phyloP scores from a whole-genome alignment of 2,888 invertebrate species.

The Ethmia dodecea region DNA sequence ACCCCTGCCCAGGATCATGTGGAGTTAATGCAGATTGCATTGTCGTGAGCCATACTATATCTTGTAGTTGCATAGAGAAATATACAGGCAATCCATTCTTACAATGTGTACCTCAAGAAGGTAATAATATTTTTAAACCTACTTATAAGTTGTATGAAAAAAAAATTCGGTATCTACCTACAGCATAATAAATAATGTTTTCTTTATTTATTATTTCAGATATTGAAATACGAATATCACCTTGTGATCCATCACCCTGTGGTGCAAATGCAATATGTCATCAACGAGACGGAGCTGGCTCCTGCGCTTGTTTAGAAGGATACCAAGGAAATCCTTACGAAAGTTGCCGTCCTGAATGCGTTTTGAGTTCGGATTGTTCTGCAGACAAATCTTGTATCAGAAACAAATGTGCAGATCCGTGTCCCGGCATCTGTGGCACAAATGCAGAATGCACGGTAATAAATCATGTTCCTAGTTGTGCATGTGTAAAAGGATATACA shows the following conservation, averaged over 20 bases:
- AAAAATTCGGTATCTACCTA: too few species aligned
- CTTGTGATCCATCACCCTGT: slow-evolving; percentile 92
- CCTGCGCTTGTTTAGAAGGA: slow-evolving; percentile 88
- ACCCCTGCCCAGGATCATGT: slow-evolving; percentile 90
- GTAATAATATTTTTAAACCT: slow-evolving; percentile 36
- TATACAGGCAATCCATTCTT: slow-evolving; percentile 90
- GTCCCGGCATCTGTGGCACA: slow-evolving; percentile 89
- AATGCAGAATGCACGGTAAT: slow-evolving; percentile 90
- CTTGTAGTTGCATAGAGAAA: slow-evolving; percentile 86
- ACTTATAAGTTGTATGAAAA: too few species aligned
- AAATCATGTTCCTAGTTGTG: slow-evolving; percentile 92
- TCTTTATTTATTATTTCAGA: slow-evolving; percentile 45
- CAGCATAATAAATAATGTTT: too few species aligned
- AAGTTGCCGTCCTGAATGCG: slow-evolving; percentile 92
- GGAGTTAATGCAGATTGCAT: slow-evolving; percentile 88
- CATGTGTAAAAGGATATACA: slow-evolving; percentile 82
- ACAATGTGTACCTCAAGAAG: slow-evolving; percentile 81
- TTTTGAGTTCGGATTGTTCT: slow-evolving; percentile 90
- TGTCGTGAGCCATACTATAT: slow-evolving; percentile 87
- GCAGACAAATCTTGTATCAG: slow-evolving; percentile 89
- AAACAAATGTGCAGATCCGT: slow-evolving; percentile 91
- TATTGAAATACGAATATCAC: slow-evolving; percentile 74
- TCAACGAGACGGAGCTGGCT: slow-evolving; percentile 86
- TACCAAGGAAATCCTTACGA: slow-evolving; percentile 92
- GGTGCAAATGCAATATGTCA: slow-evolving; percentile 90